Evolutionary conservation across 1,140 invertebrate species (phyloP), one percentile per base, ranked within the genome.

Genomic region (Trichonephila clavata): DNA sequence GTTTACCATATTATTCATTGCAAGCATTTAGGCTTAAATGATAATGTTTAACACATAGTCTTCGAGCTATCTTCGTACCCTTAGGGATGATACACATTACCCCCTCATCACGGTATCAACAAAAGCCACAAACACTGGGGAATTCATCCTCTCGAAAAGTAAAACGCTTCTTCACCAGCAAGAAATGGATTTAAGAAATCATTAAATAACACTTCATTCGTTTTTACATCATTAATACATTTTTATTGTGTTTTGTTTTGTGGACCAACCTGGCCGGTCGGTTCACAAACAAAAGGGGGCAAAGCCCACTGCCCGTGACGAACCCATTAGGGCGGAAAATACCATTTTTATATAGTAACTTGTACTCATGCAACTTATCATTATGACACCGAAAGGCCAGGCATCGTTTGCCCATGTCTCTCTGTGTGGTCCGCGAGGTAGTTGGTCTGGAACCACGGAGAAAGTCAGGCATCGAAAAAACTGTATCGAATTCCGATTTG

Each of bases 321-420:
- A 27, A 83, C 43, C 68, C 90, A 91, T 91, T 91, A 91, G 50
- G 43, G 80, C 59, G 71, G n/a, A 81, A 91, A 91, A 39, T 39
- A 91, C 50, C 90, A 84, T 83, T 91, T 83, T 91, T 81, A 91
- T 91, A 43, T 83, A n/a, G 80, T 91, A 83, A 84, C 90, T 91
- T 91, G 90, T 91, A 77, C 88, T 20, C 71, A 80, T 57, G 71
- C 63, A 90, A n/a, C 88, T 59, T 90, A 60, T 91, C 80, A 91
- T 91, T 91, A 91, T 91, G 90, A 91, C 90, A 91, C 90, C 90
- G 68, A 91, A 91, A 83, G 90, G 59, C 59, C 63, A 84, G 90
- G 77, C 80, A 61, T 81, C 90, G 80, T 91, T 83, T 50, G 32
- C 90, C 63, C 27, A 43, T 32, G 10, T 32, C 59, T 68, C 88